Base-by-base conservation (phyloP, 1,140 invertebrate genomes). In the Bombus affinis region DNA sequence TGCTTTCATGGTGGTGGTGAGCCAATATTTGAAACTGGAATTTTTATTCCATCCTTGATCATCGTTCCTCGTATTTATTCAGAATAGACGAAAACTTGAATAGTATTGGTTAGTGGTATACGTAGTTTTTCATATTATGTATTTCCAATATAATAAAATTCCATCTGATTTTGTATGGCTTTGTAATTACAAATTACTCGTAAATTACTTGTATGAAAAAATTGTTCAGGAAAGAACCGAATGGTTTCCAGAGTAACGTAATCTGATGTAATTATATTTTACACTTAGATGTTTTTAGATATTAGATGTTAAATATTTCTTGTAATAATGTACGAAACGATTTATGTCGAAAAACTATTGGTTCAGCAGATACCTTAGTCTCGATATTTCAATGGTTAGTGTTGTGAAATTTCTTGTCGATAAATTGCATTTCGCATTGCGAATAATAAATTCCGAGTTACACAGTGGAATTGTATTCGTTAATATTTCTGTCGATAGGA, bases 11-110 rank as follows among this genome's bases (percentile, higher is more conserved):
- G 35, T 18, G 13, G 13, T 42, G 37, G 15, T 74, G 28, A 32
- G 35, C n/a, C 62, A 78, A 78, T 78, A 78, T 78, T 78, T 78
- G 59, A 3, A n/a, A n/a, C 12, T 15, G 39, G 28, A 44, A 44
- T 72, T 72, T 72, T 71, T 37, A 35, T 37, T 72, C 6, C 37
- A 13, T 18, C 28, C 37, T 39, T n/a, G 39, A 72, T 44, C 70
- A 4, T n/a, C 25, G 18, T n/a, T 3, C 28, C 13, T 44, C 39
- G 37, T 39, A 22, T 39, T 71, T 37, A 42, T 39, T 39, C 37
- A 42, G 35, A 42, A 39, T 71, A 39, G 39, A 15, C 28, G 37
- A 3, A 71, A 71, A 71, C 25, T 39, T 42, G 68, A 13, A 39
- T 8, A 9, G 13, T 13, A 28, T 1, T 68, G 66, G 22, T 37